Evolutionary conservation across 2,797 vertebrate species (phyloP).

Genomic region (Gallinago stenura): DNA sequence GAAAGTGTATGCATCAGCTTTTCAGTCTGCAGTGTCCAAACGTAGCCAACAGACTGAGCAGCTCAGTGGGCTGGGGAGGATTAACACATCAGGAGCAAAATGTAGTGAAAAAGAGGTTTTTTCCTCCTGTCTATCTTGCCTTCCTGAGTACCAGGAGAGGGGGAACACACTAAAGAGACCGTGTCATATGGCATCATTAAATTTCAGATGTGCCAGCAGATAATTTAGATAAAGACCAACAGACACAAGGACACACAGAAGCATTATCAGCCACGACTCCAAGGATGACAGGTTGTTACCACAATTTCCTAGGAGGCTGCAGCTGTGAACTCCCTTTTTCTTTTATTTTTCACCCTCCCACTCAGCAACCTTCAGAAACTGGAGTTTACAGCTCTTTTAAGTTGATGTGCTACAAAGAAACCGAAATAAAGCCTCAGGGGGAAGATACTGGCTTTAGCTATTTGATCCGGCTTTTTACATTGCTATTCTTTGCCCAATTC

Average conservation of each 20-base stretch:
- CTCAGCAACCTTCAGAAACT: neutral
- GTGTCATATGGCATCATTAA: neutral
- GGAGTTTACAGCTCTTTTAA: conserved; percentile 26
- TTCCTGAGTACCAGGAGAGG: neutral
- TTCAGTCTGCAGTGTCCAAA: neutral
- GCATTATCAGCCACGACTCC: neutral
- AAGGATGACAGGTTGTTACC: conserved; percentile 23
- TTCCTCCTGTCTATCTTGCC: neutral
- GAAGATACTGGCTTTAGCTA: conserved; percentile 24
- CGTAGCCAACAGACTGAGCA: neutral
- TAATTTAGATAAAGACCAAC: conserved; percentile 7
- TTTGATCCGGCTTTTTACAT: conserved; percentile 44
- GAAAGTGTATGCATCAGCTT: neutral
- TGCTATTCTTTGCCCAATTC: neutral
- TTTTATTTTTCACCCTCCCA: neutral
- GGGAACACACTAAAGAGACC: accelerated
- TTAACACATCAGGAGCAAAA: neutral
- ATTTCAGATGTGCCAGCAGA: neutral
- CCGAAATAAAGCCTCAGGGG: conserved; percentile 11
- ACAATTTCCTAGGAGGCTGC: conserved; percentile 5
- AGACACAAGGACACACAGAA: neutral
- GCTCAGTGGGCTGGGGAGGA: neutral
- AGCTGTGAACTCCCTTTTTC: neutral
- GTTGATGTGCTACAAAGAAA: conserved; percentile 45
- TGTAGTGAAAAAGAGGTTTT: neutral